These are phyloP conservation scores for Connochaetes taurinus DNA, from an alignment of 2,113 vertebrate species.

Conservation along the genomic window DNA sequence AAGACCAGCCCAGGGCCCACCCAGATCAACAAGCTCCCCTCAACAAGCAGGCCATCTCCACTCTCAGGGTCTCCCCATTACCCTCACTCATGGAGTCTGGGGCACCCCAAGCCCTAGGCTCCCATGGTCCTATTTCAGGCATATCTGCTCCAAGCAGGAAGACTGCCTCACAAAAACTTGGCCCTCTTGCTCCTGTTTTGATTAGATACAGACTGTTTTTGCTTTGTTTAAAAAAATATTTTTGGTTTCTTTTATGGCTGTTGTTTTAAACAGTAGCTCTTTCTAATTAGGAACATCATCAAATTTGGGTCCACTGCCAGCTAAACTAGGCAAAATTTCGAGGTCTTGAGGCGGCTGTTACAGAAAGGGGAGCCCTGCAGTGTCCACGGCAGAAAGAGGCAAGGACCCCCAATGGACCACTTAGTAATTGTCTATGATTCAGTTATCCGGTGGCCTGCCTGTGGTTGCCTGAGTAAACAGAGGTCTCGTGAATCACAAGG, in stretches of 20 bases:
- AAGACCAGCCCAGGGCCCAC: neutral
- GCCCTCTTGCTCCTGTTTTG: neutral
- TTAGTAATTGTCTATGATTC: neutral
- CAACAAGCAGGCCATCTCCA: neutral
- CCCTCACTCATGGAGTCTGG: neutral
- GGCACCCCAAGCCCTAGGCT: neutral
- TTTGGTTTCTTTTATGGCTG: neutral
- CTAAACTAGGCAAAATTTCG: neutral
- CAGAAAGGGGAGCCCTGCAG: neutral
- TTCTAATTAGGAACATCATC: neutral
- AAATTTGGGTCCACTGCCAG: neutral
- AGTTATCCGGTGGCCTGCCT: neutral
- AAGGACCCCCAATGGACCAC: fast-evolving
- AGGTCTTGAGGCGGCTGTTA: neutral
- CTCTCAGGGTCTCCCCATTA: neutral
- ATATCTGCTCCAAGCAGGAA: neutral
- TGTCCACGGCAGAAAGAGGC: neutral
- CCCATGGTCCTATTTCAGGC: neutral
- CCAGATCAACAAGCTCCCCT: neutral
- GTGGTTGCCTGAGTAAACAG: neutral
- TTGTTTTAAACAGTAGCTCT: neutral
- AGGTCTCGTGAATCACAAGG: neutral
- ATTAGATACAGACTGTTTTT: neutral
- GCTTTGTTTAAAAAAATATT: neutral
- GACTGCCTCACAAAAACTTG: neutral